These are phyloP conservation scores for Eurypyga helias DNA, from an alignment of 2,113 vertebrate genomes.

Conservation along the genomic window DNA sequence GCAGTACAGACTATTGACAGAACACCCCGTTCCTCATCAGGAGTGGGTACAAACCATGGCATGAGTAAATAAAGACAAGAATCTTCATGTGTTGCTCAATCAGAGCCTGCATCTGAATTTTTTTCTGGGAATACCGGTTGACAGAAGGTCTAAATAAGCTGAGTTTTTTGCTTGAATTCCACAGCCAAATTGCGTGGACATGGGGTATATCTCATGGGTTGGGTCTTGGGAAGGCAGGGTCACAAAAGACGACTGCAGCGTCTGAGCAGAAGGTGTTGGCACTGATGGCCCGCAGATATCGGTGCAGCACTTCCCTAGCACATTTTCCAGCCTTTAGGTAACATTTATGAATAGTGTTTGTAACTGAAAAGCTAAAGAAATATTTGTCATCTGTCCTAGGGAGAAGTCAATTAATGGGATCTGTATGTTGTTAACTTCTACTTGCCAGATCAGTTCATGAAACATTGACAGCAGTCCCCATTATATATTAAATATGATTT, in stretches of 20 bases:
- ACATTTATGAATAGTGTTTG: not conserved
- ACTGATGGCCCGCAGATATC: not conserved
- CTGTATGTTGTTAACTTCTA: not conserved
- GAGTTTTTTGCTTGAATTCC: not conserved
- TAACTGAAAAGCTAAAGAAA: not conserved
- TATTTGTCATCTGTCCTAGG: not conserved
- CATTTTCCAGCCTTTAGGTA: not conserved
- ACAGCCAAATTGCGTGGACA: no score
- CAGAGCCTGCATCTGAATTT: not conserved
- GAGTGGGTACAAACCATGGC: not conserved
- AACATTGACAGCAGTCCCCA: not conserved
- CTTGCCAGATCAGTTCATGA: not conserved
- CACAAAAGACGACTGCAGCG: not conserved
- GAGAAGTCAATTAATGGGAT: not conserved
- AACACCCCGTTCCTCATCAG: not conserved
- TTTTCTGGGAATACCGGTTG: not conserved
- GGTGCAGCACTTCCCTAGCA: not conserved
- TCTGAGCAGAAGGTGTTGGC: not conserved
- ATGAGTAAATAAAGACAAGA: not conserved
- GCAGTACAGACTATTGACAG: not conserved
- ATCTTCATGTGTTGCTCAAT: fast-evolving
- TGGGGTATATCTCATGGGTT: not conserved
- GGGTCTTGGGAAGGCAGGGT: not conserved
- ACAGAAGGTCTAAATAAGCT: not conserved
- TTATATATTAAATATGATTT: not conserved